These are phyloP conservation scores for Adelges cooleyi DNA, from an alignment of 1,140 invertebrate genomes.

Conservation along the genomic window DNA sequence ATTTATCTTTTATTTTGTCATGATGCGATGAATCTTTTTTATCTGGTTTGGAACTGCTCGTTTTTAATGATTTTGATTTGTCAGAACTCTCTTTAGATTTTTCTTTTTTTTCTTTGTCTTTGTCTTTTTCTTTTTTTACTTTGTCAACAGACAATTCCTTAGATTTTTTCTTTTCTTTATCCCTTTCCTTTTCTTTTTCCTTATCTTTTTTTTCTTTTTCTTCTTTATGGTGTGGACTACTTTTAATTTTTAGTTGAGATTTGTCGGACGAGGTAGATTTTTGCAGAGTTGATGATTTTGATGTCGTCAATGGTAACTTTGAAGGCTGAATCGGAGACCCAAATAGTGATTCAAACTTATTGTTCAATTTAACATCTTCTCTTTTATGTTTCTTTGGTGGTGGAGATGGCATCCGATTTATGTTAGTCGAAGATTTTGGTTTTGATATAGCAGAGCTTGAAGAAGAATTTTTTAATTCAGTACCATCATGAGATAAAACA, in stretches of 20 bases:
- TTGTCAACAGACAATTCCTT: constrained; percentile 15
- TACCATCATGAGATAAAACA: constrained; percentile 19
- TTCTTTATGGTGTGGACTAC: constrained; percentile 13
- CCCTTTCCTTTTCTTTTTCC: constrained; percentile 30
- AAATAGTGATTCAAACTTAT: constrained; percentile 64
- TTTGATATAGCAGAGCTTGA: constrained; percentile 23
- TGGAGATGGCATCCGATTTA: constrained; percentile 18
- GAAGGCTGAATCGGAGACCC: constrained; percentile 51
- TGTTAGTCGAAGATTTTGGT: constrained; percentile 17
- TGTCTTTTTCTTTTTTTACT: constrained; percentile 23
- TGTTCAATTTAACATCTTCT: constrained; percentile 48
- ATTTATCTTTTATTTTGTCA: constrained; percentile 28
- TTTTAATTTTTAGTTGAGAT: constrained; percentile 24
- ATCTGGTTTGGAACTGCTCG: constrained; percentile 25
- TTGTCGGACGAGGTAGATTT: constrained; percentile 25
- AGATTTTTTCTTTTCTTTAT: constrained; percentile 27
- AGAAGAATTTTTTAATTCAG: constrained; percentile 12
- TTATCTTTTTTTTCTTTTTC: constrained; percentile 29
- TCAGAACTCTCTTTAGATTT: constrained; percentile 31
- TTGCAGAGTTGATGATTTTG: constrained; percentile 24
- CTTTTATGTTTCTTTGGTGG: constrained; percentile 29
- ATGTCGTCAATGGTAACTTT: constrained; percentile 16
- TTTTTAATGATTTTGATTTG: constrained; percentile 21
- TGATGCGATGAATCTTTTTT: constrained; percentile 12
- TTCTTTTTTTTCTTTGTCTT: constrained; percentile 29